phyloP scores from a whole-genome alignment of 2,888 invertebrate genomes.

The Leptopterna dolabrata region DNA sequence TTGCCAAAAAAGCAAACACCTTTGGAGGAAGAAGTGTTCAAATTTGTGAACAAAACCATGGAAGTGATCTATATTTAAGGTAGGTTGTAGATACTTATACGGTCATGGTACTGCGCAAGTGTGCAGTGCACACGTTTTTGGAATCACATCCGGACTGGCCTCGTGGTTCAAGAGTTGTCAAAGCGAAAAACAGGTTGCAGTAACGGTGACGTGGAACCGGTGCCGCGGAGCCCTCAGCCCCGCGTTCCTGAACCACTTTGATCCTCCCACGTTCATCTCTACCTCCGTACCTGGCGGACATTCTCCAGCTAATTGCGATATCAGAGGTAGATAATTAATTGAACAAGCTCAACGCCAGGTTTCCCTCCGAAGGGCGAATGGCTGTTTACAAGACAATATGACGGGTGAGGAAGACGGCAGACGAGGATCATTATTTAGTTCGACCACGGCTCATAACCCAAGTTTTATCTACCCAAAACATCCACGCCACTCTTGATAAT shows the following conservation, averaged over 20 bases:
- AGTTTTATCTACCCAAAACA: background rate
- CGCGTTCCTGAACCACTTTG: background rate
- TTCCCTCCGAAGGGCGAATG: background rate
- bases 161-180: too few species aligned
- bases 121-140: too few species aligned
- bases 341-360: conserved; percentile 2
- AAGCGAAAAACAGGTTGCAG: background rate
- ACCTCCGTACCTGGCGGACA: background rate
- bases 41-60: too few species aligned
- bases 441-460: background rate
- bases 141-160: too few species aligned
- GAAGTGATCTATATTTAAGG: too few species aligned
- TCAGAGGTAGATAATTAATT: background rate
- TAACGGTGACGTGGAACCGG: background rate
- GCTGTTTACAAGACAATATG: background rate
- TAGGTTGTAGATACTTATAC: too few species aligned
- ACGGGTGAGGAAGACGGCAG: background rate
- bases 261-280: background rate
- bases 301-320: background rate
- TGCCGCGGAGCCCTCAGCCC: background rate
- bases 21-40: too few species aligned
- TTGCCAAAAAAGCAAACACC: too few species aligned
- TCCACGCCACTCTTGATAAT: too few species aligned
- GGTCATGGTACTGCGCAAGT: too few species aligned
- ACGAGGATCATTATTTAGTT: background rate